Evolutionary conservation across 2,113 vertebrate genomes (phyloP).

Genomic region (Chionis minor): DNA sequence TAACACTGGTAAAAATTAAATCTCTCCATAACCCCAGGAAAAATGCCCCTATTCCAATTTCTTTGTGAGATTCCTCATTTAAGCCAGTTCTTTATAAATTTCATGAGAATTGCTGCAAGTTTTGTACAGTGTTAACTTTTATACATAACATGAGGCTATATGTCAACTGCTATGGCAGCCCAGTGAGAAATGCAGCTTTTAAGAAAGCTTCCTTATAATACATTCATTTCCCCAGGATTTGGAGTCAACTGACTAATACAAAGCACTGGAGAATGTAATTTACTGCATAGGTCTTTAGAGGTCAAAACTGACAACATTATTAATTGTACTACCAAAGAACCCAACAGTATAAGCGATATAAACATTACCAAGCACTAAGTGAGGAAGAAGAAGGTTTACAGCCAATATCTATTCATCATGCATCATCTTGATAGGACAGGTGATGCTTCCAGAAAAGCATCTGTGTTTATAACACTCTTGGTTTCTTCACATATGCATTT

Average conservation of each 20-base stretch:
- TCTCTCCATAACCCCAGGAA: not conserved
- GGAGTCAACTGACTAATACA: not conserved
- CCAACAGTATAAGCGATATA: not conserved
- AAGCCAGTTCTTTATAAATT: not conserved
- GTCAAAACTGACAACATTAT: slow-evolving; percentile 25
- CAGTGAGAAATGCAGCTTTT: not conserved
- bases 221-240: not conserved
- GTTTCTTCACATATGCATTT: not conserved
- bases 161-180: not conserved
- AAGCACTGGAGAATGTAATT: slow-evolving; percentile 9
- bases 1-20: not conserved
- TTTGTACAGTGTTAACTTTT: not conserved
- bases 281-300: slow-evolving; percentile 30
- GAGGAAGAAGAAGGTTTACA: not conserved
- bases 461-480: not conserved
- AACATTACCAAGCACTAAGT: not conserved
- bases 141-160: not conserved
- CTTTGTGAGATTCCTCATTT: not conserved
- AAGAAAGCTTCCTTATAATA: not conserved
- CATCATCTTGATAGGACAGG: not conserved
- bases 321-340: slow-evolving; percentile 40
- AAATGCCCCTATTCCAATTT: not conserved
- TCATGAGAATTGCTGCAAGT: not conserved
- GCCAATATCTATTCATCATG: not conserved
- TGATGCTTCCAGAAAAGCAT: not conserved